Conservation (phyloP, 2,888 invertebrate genomes). For the Aleiodes testaceus region DNA sequence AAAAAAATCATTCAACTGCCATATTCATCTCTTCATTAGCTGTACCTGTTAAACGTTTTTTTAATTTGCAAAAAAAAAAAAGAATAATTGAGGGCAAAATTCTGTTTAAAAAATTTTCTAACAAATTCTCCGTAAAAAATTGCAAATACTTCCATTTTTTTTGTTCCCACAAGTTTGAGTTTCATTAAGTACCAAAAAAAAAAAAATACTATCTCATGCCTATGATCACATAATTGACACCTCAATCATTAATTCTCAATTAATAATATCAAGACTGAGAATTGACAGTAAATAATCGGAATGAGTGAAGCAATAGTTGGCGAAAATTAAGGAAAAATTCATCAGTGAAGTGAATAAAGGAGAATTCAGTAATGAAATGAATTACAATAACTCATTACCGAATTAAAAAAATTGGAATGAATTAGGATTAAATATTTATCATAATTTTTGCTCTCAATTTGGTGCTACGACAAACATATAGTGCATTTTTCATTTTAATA, state of each 20-base stretch:
- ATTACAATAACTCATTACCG: no score
- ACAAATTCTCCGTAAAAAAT: slow-evolving; percentile 10
- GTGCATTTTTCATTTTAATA: slow-evolving; percentile 27
- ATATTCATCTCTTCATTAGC: slow-evolving; percentile 35
- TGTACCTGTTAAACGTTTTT: slow-evolving; percentile 25
- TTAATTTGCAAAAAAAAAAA: slow-evolving; percentile 5
- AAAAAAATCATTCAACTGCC: slow-evolving; percentile 14
- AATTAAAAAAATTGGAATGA: slow-evolving; percentile 15
- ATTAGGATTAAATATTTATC: not conserved
- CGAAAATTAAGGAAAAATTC: not conserved
- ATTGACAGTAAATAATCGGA: not conserved
- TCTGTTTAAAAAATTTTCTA: no score
- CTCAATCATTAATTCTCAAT: not conserved
- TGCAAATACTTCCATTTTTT: not conserved
- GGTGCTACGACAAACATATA: slow-evolving; percentile 22
- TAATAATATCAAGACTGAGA: not conserved
- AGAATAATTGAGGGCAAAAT: no score
- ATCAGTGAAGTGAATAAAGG: no score
- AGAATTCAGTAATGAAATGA: no score
- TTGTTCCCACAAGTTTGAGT: slow-evolving; percentile 16
- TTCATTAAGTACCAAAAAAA: not conserved
- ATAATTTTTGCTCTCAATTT: slow-evolving; percentile 10
- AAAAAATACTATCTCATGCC: not conserved
- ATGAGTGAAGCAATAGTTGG: not conserved
- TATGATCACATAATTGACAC: not conserved